Percentiles rank a stretch among this genome's conserved stretches.
Conservation (phyloP, 2,113 vertebrate species). For the Poeciliopsis prolifica region DNA sequence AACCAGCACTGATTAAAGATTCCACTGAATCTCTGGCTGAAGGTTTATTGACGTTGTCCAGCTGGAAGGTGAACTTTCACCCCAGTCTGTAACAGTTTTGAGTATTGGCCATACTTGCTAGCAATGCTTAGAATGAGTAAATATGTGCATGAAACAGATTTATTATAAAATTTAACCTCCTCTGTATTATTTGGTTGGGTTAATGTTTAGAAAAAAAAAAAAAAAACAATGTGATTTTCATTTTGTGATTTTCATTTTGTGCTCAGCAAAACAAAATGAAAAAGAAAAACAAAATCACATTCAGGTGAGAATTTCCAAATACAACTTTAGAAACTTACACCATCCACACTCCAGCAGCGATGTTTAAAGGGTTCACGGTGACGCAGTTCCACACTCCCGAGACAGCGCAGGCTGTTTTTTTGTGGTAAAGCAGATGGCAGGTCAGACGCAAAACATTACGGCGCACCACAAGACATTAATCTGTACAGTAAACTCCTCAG, state of each 20-base stretch:
- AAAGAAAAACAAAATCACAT: not conserved
- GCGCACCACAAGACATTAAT: not conserved
- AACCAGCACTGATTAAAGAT: no score
- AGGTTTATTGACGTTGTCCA: no score
- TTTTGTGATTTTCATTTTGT: not conserved
- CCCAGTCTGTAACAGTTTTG: no score
- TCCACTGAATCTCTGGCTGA: no score
- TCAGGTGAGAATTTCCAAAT: not conserved
- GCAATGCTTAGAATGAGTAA: no score
- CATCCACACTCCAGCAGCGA: conserved; percentile 96
- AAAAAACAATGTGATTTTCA: no score
- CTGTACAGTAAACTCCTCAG: not conserved
- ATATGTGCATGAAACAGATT: no score
- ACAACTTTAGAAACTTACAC: conserved; percentile 85
- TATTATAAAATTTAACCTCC: no score
- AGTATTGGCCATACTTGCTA: no score
- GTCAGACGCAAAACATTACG: not conserved
- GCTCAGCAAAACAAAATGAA: not conserved
- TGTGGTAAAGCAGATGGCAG: not conserved
- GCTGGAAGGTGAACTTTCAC: no score
- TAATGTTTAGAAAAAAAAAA: not conserved
- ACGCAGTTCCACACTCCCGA: conserved; percentile 93
- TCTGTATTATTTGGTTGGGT: no score
- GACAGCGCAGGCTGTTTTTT: conserved; percentile 84
- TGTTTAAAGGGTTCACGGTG: conserved; percentile 94